These are phyloP conservation scores for Melanogrammus aeglefinus DNA, from an alignment of 2,797 vertebrate species.

Conservation along the genomic window DNA sequence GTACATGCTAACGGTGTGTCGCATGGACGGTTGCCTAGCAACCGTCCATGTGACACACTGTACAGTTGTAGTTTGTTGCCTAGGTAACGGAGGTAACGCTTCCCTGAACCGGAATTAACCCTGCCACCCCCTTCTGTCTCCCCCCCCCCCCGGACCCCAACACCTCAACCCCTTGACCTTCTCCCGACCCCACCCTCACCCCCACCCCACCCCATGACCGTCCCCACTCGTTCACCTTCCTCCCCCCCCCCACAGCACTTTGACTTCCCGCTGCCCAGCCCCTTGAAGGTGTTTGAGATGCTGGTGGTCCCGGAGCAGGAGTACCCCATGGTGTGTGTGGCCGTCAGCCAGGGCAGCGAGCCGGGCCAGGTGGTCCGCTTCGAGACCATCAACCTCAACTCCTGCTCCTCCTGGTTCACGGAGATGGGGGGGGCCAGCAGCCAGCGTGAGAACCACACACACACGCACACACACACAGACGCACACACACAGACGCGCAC, in stretches of 20 bases:
- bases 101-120: background rate
- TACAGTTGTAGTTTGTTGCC: too few relatives aligned
- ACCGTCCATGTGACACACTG: too few relatives aligned
- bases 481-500: too few relatives aligned
- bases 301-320: slow-evolving; percentile 97
- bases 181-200: too few relatives aligned
- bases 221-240: too few relatives aligned
- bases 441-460: slow-evolving; percentile 19
- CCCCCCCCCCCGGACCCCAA: too few relatives aligned
- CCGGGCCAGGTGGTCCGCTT: slow-evolving; percentile 90
- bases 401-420: slow-evolving; percentile 98
- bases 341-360: slow-evolving; percentile 85
- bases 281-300: slow-evolving; percentile 97
- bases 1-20: too few relatives aligned
- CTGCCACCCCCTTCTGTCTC: background rate
- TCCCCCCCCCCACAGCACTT: slow-evolving; percentile 80
- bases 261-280: slow-evolving; percentile 95
- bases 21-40: too few relatives aligned
- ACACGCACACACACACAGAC: too few relatives aligned
- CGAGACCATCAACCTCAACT: slow-evolving; percentile 98
- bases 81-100: too few relatives aligned
- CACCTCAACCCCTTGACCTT: too few relatives aligned
- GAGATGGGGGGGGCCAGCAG: slow-evolving; percentile 88
- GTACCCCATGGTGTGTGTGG: slow-evolving; percentile 95
- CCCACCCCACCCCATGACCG: too few relatives aligned